These are phyloP conservation scores for Automeris io DNA, from an alignment of 2,888 invertebrate genomes.

Conservation along the genomic window DNA sequence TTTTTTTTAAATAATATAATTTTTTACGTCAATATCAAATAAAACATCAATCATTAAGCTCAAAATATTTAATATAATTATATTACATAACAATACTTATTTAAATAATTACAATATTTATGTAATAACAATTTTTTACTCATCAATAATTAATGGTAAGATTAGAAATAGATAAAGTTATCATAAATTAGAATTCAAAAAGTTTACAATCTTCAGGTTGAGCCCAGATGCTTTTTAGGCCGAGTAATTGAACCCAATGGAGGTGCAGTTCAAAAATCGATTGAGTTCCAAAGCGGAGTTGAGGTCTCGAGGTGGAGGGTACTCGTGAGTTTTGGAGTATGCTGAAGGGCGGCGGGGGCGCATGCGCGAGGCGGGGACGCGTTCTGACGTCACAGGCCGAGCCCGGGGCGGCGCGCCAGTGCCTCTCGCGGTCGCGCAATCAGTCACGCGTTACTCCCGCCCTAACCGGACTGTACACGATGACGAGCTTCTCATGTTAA, in stretches of 20 bases:
- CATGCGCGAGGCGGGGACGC: conserved; percentile 61
- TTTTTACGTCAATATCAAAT: too few relatives aligned
- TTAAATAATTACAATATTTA: too few relatives aligned
- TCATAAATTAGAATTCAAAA: neutral
- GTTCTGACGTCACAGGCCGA: conserved; percentile 67
- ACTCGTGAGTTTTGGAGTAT: conserved; percentile 64
- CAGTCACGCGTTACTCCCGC: conserved; percentile 64
- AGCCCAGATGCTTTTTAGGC: conserved; percentile 13
- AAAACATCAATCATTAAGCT: too few relatives aligned
- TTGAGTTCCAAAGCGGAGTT: conserved; percentile 69
- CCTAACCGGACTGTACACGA: conserved; percentile 49
- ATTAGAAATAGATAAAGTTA: neutral
- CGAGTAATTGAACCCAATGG: conserved; percentile 43
- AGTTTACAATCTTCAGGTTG: neutral
- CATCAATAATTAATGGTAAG: too few relatives aligned
- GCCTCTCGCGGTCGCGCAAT: conserved; percentile 66
- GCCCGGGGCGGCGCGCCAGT: conserved; percentile 67
- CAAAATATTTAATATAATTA: too few relatives aligned
- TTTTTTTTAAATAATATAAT: too few relatives aligned
- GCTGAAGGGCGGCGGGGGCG: conserved; percentile 38
- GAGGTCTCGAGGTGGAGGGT: conserved; percentile 72
- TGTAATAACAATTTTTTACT: too few relatives aligned
- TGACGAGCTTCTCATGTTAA: conserved; percentile 64
- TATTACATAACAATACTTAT: too few relatives aligned
- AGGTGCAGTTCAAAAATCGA: conserved; percentile 74